Evolutionary conservation across 2,888 invertebrate species (phyloP).

Genomic region (Pseudeuparius sepicola): DNA sequence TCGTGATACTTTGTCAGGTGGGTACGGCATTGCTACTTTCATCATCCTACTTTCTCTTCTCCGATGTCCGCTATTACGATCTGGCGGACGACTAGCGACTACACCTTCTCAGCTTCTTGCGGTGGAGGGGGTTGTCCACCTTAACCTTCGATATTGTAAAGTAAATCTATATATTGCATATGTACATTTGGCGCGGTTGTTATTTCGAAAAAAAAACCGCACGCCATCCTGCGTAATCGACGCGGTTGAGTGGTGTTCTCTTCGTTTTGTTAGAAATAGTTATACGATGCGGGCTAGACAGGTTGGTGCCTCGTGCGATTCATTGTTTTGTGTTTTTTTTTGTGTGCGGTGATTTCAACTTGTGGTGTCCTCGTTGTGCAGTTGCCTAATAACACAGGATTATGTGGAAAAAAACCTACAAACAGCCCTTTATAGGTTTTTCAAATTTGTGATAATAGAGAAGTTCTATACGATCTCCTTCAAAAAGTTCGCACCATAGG

Average conservation of each 20-base stretch:
- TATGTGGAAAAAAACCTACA: no score
- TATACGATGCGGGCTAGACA: slow-evolving; percentile 30
- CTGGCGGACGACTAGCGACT: slow-evolving; percentile 21
- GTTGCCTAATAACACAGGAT: no score
- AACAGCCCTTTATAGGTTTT: no score
- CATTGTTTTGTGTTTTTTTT: slow-evolving; percentile 16
- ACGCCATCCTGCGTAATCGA: slow-evolving; percentile 24
- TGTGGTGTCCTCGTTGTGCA: no score
- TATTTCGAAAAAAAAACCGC: slow-evolving; percentile 29
- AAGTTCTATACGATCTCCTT: no score
- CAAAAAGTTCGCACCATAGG: no score
- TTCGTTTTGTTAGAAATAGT: slow-evolving; percentile 25
- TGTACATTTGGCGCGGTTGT: slow-evolving; percentile 22
- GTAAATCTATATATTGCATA: slow-evolving; percentile 31
- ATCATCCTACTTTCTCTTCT: slow-evolving; percentile 34
- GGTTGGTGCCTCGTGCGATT: no score
- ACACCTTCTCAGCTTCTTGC: slow-evolving; percentile 27
- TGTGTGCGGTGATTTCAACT: slow-evolving; percentile 4
- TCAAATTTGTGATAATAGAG: no score
- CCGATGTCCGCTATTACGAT: slow-evolving; percentile 31
- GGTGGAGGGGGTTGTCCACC: slow-evolving; percentile 25
- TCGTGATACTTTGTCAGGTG: no score
- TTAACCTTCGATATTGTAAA: slow-evolving; percentile 25
- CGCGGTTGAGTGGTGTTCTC: slow-evolving; percentile 28
- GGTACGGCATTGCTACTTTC: slow-evolving; percentile 33